phyloP scores from a whole-genome alignment of 2,113 vertebrate species.

The Callocephalon fimbriatum region DNA sequence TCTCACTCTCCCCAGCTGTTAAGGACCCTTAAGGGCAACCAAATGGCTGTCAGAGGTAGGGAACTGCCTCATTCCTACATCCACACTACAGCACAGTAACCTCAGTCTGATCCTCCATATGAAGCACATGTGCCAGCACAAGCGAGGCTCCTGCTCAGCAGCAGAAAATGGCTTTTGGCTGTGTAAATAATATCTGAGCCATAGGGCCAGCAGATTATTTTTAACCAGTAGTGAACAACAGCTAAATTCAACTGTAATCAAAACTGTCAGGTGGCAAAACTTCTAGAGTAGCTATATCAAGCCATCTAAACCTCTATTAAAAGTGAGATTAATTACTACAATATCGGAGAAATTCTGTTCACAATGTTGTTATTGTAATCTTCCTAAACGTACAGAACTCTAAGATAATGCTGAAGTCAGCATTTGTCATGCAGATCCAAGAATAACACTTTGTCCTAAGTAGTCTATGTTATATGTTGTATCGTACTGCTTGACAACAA shows the following conservation, averaged over 20 bases:
- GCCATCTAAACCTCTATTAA: neutral
- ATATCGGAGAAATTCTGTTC: neutral
- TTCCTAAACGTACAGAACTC: neutral
- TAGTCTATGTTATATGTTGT: neutral
- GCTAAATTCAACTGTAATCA: neutral
- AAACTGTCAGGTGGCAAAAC: neutral
- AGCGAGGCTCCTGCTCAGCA: neutral
- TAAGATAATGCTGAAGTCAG: neutral
- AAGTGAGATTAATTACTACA: neutral
- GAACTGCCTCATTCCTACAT: neutral
- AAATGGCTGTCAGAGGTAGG: neutral
- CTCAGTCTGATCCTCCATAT: neutral
- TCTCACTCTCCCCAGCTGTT: neutral
- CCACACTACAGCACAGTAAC: neutral
- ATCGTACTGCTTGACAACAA: constrained; percentile 48
- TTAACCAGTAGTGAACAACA: neutral
- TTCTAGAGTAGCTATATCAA: neutral
- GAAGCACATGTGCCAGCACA: accelerated
- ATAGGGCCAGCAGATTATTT: neutral
- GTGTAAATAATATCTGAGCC: neutral
- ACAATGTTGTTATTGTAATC: neutral
- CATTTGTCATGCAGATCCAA: neutral
- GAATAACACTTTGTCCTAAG: neutral
- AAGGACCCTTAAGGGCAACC: neutral
- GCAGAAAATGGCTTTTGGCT: neutral